phyloP scores from a whole-genome alignment of 2,888 invertebrate species.

The Temnothorax rugatulus region DNA sequence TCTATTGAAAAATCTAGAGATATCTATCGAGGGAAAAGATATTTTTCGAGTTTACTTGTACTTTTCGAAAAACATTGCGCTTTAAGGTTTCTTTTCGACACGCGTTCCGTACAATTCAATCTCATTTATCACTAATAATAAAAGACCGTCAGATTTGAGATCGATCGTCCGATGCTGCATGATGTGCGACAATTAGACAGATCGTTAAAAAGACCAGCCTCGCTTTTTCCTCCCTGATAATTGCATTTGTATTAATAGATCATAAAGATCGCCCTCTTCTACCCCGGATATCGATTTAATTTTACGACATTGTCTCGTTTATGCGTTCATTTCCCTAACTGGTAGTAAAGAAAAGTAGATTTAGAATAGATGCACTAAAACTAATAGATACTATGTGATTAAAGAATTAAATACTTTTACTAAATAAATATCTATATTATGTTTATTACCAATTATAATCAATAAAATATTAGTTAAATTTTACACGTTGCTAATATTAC shows the following conservation, averaged over 20 bases:
- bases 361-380: background rate
- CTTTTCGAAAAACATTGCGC: background rate
- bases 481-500: background rate
- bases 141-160: background rate
- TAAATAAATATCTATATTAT: background rate
- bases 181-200: background rate
- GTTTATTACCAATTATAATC: background rate
- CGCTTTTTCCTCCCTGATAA: background rate
- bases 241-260: background rate
- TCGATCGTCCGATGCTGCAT: background rate
- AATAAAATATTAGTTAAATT: background rate
- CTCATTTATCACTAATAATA: background rate
- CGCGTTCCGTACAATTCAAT: background rate
- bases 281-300: constrained; percentile 3
- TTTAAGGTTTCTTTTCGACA: background rate
- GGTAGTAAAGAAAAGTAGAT: background rate
- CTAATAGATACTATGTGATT: background rate
- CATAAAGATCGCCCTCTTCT: constrained; percentile 6
- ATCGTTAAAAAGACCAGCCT: constrained; percentile 1
- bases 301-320: constrained; percentile 15
- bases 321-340: background rate
- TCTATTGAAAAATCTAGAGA: background rate
- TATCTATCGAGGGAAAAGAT: background rate
- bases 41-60: background rate
- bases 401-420: constrained; percentile 1